Conservation (phyloP, 2,888 invertebrate genomes). For the Caenorhabditis parvicauda region DNA sequence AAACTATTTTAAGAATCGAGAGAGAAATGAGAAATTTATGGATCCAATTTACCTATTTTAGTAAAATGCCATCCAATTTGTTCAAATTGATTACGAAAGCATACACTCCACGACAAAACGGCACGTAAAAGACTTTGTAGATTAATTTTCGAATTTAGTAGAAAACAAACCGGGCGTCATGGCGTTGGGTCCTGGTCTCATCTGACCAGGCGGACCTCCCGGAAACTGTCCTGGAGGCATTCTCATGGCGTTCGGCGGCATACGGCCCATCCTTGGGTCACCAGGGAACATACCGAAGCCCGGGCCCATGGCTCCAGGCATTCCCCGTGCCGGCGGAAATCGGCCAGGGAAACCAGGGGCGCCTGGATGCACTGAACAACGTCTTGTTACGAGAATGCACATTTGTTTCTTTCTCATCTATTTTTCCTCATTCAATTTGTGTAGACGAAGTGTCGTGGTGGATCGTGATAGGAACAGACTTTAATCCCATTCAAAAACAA, state of each 20-base stretch:
- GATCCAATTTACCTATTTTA: no score
- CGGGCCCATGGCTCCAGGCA: conserved; percentile 22
- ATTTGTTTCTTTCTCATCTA: not conserved
- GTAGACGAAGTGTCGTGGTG: no score
- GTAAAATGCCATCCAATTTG: no score
- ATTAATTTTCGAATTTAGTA: not conserved
- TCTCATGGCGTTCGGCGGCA: conserved; percentile 27
- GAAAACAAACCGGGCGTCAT: not conserved
- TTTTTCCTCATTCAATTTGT: not conserved
- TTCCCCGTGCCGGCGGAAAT: conserved; percentile 26
- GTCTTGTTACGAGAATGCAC: no score
- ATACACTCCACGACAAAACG: no score
- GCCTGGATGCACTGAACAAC: conserved; percentile 7
- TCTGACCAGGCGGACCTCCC: conserved; percentile 10
- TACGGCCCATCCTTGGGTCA: conserved; percentile 27
- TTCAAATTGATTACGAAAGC: no score
- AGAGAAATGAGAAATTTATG: no score
- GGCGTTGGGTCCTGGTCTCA: conserved; percentile 12
- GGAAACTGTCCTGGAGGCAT: conserved; percentile 27
- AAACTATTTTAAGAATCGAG: no score
- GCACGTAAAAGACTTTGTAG: no score
- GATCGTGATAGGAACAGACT: no score
- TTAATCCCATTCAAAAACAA: no score
- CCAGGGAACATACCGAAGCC: conserved; percentile 30
- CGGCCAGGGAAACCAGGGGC: conserved; percentile 11